Conservation (phyloP, 1,140 invertebrate species). For the Bombus terrestris region DNA sequence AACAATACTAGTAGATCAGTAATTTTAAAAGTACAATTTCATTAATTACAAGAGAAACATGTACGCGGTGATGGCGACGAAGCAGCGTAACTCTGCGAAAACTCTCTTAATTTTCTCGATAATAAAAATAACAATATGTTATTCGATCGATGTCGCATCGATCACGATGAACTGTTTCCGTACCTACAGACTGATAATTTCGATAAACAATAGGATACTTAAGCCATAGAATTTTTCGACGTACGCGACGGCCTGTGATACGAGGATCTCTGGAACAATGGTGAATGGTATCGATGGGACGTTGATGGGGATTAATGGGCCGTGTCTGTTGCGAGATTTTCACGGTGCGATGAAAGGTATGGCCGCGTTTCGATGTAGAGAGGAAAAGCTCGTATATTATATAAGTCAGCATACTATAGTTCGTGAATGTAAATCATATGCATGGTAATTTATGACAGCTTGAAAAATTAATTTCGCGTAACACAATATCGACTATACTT, state of each 20-base stretch:
- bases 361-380: not conserved
- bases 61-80: not conserved
- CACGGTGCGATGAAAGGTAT: not conserved
- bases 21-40: too few species aligned
- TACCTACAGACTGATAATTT: conserved; percentile 1
- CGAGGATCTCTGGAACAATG: conserved; percentile 4
- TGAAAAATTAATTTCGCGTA: not conserved
- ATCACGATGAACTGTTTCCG: not conserved
- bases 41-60: too few species aligned
- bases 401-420: not conserved
- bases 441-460: not conserved
- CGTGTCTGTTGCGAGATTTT: conserved; percentile 23
- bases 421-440: not conserved
- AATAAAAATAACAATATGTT: not conserved
- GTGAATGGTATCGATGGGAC: conserved; percentile 27
- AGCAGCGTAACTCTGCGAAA: not conserved
- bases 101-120: not conserved
- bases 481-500: not conserved
- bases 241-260: not conserved
- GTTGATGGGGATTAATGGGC: conserved; percentile 27
- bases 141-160: not conserved
- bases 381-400: not conserved
- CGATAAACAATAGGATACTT: conserved; percentile 17
- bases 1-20: too few species aligned
- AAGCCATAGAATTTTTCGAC: conserved; percentile 16